phyloP scores from a whole-genome alignment of 2,113 vertebrate genomes.

The Propithecus coquereli region DNA sequence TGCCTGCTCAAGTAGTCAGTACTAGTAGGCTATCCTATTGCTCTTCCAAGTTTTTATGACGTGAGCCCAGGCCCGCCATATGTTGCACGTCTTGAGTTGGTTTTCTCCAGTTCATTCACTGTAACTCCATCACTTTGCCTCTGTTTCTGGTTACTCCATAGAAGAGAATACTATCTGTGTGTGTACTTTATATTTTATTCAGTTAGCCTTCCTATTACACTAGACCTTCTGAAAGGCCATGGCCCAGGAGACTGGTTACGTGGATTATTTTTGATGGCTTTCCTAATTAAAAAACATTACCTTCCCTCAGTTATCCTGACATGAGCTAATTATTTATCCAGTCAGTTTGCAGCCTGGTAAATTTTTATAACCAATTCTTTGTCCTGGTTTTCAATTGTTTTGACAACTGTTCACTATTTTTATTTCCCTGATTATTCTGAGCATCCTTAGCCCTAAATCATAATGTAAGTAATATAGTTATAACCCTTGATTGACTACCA shows the following conservation, averaged over 20 bases:
- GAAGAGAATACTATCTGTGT: neutral
- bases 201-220: neutral
- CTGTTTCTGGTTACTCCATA: neutral
- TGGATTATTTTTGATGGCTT: neutral
- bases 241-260: neutral
- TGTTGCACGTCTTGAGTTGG: neutral
- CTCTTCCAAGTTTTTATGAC: neutral
- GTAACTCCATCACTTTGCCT: neutral
- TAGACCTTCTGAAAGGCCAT: neutral
- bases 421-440: neutral
- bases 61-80: accelerated
- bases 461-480: neutral
- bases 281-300: neutral
- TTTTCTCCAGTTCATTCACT: neutral
- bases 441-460: neutral
- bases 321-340: neutral
- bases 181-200: neutral
- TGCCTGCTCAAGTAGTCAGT: neutral
- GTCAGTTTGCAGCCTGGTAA: neutral
- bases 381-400: neutral
- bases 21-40: neutral
- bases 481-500: neutral
- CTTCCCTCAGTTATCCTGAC: neutral
- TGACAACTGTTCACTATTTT: neutral
- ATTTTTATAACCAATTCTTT: neutral